Evolutionary conservation across 2,888 invertebrate genomes (phyloP).

Genomic region (Lasius platythorax): DNA sequence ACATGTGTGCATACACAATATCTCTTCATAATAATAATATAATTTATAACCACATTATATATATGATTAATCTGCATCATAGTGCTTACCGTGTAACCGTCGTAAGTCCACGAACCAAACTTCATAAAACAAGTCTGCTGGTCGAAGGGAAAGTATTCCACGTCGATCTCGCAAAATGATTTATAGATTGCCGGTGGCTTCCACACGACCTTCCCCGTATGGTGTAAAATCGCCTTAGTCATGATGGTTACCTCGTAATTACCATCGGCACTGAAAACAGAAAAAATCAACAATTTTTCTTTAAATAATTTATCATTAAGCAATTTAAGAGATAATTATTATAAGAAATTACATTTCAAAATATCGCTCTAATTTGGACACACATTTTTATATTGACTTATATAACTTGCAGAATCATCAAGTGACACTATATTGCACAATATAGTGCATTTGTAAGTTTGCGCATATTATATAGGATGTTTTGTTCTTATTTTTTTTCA

Average conservation of each 20-base stretch:
- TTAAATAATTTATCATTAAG: conserved; percentile 19
- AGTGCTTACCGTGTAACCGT: conserved; percentile 94
- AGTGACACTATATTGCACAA: background rate
- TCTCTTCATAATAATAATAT: background rate
- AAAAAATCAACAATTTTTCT: conserved; percentile 19
- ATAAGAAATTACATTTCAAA: background rate
- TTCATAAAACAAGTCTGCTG: conserved; percentile 98
- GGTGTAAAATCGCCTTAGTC: conserved; percentile 98
- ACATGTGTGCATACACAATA: background rate
- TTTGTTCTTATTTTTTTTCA: background rate
- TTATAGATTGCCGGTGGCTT: conserved; percentile 99
- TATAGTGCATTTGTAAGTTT: background rate
- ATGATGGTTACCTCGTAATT: conserved; percentile 99
- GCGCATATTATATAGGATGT: background rate
- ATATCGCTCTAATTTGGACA: background rate
- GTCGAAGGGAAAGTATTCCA: conserved; percentile 98
- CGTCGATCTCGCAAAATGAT: conserved; percentile 98
- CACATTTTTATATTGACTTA: background rate
- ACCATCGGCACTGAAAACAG: conserved; percentile 94
- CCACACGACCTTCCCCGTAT: conserved; percentile 97
- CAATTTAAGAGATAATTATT: background rate
- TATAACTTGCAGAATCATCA: background rate
- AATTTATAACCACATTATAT: background rate
- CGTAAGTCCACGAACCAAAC: conserved; percentile 98
- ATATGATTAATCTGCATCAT: conserved; percentile 36